These are phyloP conservation scores for Pissodes strobi DNA, from an alignment of 1,140 invertebrate species.

Conservation along the genomic window DNA sequence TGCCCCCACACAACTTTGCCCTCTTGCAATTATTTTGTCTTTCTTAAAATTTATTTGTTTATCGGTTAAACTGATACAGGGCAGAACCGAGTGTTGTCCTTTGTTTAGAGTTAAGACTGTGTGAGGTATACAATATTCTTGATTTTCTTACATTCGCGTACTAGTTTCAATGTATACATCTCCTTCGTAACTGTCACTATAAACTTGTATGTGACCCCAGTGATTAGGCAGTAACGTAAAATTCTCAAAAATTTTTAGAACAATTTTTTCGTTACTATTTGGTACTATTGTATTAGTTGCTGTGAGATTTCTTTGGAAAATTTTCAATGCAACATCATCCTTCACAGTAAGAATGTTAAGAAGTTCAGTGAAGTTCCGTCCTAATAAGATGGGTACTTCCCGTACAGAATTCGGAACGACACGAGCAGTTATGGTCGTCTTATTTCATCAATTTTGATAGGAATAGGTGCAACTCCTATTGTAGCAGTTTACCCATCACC, in stretches of 20 bases:
- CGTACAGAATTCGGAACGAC: constrained; percentile 10
- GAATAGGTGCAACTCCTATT: neutral
- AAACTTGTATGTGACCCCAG: too few relatives aligned
- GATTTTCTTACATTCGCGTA: constrained; percentile 50
- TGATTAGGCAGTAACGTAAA: neutral
- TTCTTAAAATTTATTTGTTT: constrained; percentile 11
- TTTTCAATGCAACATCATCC: constrained; percentile 5
- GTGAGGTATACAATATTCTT: constrained; percentile 45
- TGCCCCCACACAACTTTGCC: too few relatives aligned
- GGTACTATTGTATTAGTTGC: constrained; percentile 14
- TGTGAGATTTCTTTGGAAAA: constrained; percentile 6
- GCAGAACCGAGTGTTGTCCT: neutral
- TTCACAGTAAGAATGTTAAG: constrained; percentile 11
- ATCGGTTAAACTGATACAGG: constrained; percentile 14
- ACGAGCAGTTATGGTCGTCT: neutral
- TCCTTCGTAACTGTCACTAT: constrained; percentile 1
- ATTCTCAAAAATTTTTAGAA: neutral
- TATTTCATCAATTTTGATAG: constrained; percentile 11
- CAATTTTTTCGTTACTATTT: neutral
- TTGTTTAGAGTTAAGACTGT: constrained; percentile 28
- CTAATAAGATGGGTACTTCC: constrained; percentile 13
- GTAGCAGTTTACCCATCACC: constrained; percentile 6
- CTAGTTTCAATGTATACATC: too few relatives aligned
- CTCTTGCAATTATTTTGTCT: constrained; percentile 16
- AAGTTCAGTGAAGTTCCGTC: constrained; percentile 15